Percentiles rank a stretch among this genome's conserved stretches.
Evolutionary conservation across 2,888 invertebrate species (phyloP).

Genomic region (Drosophila formosana): DNA sequence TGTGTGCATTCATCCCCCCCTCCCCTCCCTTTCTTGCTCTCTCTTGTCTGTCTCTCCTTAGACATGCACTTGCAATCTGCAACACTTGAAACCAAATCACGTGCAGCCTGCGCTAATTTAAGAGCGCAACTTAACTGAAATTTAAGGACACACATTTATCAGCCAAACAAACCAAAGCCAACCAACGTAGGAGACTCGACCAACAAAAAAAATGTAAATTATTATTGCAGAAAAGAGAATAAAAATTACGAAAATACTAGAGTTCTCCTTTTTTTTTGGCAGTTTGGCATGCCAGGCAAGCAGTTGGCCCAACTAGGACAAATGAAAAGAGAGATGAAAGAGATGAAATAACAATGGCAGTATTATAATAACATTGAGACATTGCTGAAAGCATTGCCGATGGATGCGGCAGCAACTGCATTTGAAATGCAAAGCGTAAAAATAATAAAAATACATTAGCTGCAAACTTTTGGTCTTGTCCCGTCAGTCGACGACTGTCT

Average conservation of each 20-base stretch:
- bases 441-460: slow-evolving; percentile 81
- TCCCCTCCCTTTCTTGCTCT: neutral
- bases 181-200: slow-evolving; percentile 29
- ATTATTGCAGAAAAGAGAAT: slow-evolving; percentile 1
- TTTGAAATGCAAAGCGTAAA: slow-evolving; percentile 76
- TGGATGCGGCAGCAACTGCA: slow-evolving; percentile 54
- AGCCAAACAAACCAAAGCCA: slow-evolving; percentile 8
- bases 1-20: slow-evolving; percentile 27
- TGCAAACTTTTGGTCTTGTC: slow-evolving; percentile 54
- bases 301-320: neutral
- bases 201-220: neutral
- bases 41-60: neutral
- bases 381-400: slow-evolving; percentile 51
- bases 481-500: neutral
- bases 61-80: slow-evolving; percentile 1
- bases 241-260: slow-evolving; percentile 9
- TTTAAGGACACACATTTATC: slow-evolving; percentile 33
- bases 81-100: slow-evolving; percentile 61
- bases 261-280: neutral
- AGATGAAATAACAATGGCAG: slow-evolving; percentile 47
- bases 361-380: slow-evolving; percentile 58
- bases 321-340: neutral
- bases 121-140: slow-evolving; percentile 36
- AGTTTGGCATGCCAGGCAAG: slow-evolving; percentile 5
- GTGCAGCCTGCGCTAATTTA: slow-evolving; percentile 66